Base-by-base conservation (phyloP, 2,797 vertebrate species). In the Callimico goeldii region DNA sequence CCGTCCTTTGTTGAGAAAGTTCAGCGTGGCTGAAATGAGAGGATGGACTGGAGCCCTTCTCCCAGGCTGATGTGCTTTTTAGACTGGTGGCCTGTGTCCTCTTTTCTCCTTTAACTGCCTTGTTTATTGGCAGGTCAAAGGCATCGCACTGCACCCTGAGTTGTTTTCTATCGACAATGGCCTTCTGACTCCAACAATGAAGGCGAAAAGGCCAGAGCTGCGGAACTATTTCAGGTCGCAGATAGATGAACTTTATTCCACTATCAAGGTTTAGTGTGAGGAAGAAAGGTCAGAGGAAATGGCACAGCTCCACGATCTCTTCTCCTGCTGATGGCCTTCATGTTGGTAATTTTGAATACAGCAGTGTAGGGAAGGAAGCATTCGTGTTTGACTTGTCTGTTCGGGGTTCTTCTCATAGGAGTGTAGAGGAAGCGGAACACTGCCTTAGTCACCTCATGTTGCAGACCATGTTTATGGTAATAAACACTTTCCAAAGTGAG, bases 161-260 rank as follows among this genome's bases (percentile, higher is more conserved):
- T 98, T 99, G 99, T 99, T 99, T 98, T 99, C 99, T 11, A 41
- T 99, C 46, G 99, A 99, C 98, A 99, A 99, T 0, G 99, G 99
- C 94, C 99, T 99, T 83, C 98, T 99, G 96, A 99, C 99, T 1
- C 99, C 99, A 48, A 99, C 99, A 0, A 98, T 99, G 98, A 99
- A 99, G 98, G 99, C 99, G 0, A 99, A 99, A 98, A 99, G 99
- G 98, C 97, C 98, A 1, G 99, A 99, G 82, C 99, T 99, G 20
- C 99, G 98, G 76, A 99, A 95, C 86, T 97, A 95, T 96, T 99
- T 99, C 98, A 98, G 99, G 98, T 98, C 99, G 48, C 99, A 99
- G 97, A 99, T 99, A 36, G 98, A 99, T 93, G 99, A 99, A 98
- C 99, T 99, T 22, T 99, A 99, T 96, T 98, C 99, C 93, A 99